These are phyloP conservation scores for Eristalis intricaria DNA, from an alignment of 2,888 invertebrate genomes.

Conservation along the genomic window DNA sequence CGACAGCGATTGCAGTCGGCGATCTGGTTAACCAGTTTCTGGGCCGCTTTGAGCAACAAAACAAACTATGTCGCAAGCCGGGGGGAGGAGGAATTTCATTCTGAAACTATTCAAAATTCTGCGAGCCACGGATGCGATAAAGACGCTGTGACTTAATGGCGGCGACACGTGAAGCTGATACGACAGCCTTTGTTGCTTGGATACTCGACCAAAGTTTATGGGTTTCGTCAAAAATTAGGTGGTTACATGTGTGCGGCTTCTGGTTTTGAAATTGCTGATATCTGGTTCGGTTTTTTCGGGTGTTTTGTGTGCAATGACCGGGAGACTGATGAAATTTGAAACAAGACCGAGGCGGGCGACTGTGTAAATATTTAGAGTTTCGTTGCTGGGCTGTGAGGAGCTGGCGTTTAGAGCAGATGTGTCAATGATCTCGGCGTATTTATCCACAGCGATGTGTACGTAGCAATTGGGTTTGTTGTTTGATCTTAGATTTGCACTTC, in stretches of 20 bases:
- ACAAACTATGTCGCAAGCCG: background rate
- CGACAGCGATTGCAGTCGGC: background rate
- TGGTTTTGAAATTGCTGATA: background rate
- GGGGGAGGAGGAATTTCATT: background rate
- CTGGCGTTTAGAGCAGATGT: conserved; percentile 13
- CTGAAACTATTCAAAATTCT: background rate
- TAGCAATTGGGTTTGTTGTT: conserved; percentile 1
- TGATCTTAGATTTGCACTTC: conserved; percentile 8
- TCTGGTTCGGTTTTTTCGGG: background rate
- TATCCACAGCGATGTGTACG: background rate
- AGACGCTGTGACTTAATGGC: background rate
- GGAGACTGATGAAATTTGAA: conserved; percentile 1
- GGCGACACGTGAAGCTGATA: background rate
- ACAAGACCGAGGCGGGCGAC: background rate
- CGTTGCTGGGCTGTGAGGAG: background rate
- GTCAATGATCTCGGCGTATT: conserved; percentile 24
- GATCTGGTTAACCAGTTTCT: background rate
- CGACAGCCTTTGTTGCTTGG: background rate
- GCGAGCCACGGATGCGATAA: conserved; percentile 15
- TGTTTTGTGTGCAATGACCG: background rate
- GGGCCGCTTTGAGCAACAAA: background rate
- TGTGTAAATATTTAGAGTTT: conserved; percentile 4
- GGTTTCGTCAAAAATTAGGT: background rate
- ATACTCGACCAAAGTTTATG: background rate
- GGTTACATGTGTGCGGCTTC: background rate